Evolutionary conservation across 2,113 vertebrate genomes (phyloP).

Genomic region (Chionomys nivalis): DNA sequence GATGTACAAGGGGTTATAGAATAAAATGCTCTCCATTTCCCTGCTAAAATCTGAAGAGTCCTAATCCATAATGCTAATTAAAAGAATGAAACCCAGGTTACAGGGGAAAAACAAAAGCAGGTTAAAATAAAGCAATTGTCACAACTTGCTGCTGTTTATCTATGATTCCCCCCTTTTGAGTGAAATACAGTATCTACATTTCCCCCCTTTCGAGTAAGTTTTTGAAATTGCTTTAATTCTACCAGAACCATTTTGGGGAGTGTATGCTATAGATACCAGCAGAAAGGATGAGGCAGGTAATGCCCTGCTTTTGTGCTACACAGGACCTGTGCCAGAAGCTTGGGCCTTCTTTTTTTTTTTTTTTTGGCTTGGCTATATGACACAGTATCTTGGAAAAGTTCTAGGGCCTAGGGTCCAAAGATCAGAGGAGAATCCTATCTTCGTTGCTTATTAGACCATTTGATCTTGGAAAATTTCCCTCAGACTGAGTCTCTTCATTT

Average conservation of each 20-base stretch:
- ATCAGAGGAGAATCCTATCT: conserved; percentile 7
- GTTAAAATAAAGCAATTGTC: conserved; percentile 59
- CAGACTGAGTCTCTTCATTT: conserved; percentile 44
- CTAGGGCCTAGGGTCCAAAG: neutral
- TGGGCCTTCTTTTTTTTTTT: neutral
- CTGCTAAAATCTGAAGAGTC: conserved; percentile 49
- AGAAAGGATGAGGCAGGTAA: neutral
- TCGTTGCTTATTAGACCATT: conserved; percentile 23
- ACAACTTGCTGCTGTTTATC: conserved; percentile 67
- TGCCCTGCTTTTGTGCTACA: neutral
- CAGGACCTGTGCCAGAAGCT: neutral
- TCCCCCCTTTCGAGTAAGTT: conserved; percentile 45
- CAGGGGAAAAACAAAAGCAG: conserved; percentile 29
- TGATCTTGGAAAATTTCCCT: conserved; percentile 21
- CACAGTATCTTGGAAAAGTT: neutral
- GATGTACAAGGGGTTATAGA: conserved; percentile 67
- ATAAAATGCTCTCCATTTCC: conserved; percentile 65
- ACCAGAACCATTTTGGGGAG: neutral
- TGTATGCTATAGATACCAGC: neutral
- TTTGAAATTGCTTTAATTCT: conserved; percentile 56
- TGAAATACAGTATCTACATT: conserved; percentile 58
- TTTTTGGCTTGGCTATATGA: neutral
- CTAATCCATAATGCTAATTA: conserved; percentile 60
- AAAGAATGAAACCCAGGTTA: conserved; percentile 28
- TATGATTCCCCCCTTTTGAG: conserved; percentile 13